These are phyloP conservation scores for Serranochromis macrocephalus DNA, from an alignment of 2,113 vertebrate genomes.

Conservation along the genomic window DNA sequence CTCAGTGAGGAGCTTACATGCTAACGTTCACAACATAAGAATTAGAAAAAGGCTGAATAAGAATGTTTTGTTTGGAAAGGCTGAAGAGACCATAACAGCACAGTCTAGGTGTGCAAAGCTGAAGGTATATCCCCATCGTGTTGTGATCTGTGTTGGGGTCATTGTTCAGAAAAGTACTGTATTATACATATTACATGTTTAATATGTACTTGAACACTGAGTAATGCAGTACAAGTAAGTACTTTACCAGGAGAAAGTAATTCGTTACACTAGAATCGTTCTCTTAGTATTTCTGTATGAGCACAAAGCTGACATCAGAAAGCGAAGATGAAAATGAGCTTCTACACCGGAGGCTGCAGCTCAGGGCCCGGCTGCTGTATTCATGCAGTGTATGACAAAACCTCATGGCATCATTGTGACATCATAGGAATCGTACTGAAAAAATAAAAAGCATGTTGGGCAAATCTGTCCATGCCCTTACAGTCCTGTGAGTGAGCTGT, in stretches of 20 bases:
- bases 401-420: neutral
- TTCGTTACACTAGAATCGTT: rapidly evolving
- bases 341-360: neutral
- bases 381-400: neutral
- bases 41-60: neutral
- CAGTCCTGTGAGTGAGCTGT: neutral
- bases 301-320: neutral
- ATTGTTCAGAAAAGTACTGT: rapidly evolving
- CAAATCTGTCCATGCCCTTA: neutral
- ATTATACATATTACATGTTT: neutral
- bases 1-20: neutral
- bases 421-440: neutral
- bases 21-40: neutral
- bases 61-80: neutral
- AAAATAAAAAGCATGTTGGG: neutral
- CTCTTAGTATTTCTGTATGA: neutral
- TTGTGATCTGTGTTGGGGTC: neutral
- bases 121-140: neutral
- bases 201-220: neutral
- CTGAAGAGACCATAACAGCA: neutral
- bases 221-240: neutral
- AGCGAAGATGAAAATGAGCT: neutral
- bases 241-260: neutral
- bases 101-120: neutral
- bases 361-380: rapidly evolving